phyloP scores from a whole-genome alignment of 2,888 invertebrate species.

The Rhogogaster chlorosoma region DNA sequence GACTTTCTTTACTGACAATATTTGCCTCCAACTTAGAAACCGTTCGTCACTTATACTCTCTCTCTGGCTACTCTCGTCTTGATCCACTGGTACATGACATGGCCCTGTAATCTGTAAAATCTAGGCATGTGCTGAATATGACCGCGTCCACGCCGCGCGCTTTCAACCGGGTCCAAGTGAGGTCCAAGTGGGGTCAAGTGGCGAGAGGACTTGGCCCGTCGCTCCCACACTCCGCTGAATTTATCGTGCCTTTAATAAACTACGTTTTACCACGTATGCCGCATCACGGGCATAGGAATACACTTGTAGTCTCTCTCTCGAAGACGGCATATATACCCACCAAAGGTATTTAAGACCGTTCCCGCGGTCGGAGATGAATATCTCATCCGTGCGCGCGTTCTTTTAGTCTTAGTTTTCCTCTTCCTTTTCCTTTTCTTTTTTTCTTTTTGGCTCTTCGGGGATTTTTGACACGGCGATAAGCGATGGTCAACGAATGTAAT shows the following conservation, averaged over 20 bases:
- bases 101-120: slow-evolving; percentile 60
- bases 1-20: neutral
- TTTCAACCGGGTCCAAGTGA: slow-evolving; percentile 70
- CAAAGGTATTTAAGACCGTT: neutral
- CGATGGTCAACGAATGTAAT: neutral
- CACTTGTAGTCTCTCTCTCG: neutral
- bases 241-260: slow-evolving; percentile 56
- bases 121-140: slow-evolving; percentile 60
- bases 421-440: neutral
- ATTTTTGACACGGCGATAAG: neutral
- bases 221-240: slow-evolving; percentile 72
- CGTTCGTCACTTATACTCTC: neutral
- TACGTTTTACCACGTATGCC: slow-evolving; percentile 29
- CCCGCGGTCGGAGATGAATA: neutral
- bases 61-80: neutral
- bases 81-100: neutral
- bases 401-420: neutral
- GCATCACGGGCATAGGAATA: neutral
- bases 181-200: slow-evolving; percentile 73
- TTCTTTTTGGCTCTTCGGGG: neutral
- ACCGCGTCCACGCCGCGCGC: slow-evolving; percentile 55
- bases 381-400: neutral
- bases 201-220: slow-evolving; percentile 66
- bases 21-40: neutral
- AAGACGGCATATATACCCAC: neutral